Evolutionary conservation across 2,888 invertebrate species (phyloP), one percentile per base, ranked within the genome.

Genomic region (Drosophila lacicola): DNA sequence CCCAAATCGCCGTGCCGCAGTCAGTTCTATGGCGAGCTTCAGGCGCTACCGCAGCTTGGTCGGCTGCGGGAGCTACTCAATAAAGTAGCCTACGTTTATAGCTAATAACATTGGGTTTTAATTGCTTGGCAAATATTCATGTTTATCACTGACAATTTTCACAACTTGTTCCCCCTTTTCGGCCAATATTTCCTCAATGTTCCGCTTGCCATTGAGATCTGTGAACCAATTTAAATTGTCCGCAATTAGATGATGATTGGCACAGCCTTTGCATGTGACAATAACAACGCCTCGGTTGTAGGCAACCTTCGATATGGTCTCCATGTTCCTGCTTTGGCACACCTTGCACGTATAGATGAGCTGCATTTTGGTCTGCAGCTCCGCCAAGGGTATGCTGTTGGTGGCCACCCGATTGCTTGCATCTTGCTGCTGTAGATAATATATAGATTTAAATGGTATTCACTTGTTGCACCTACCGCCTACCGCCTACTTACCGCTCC

Each of bases 171-270:
- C 98, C 1, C 98, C 98, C 90, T 97, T 98, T 63, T 95, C 95
- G 17, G 95, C 95, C 91, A 99, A 93, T 37, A 98, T 96, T 74
- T 97, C 96, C 93, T 99, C 98, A 81, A 99, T 97, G 90, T 99
- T 99, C 73, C 94, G 94, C 87, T 95, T 95, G 0, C 95, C 95
- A 85, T 95, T 93, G 89, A 96, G 93, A 90, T 97, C 96, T 0
- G 95, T 93, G 91, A 99, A 99, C 99, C 99, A 99, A 74, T 96
- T 96, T 1, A 99, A 93, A 92, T 99, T 98, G 91, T 99, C 99
- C 0, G 99, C 99, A 77, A 99, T 98, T 25, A 99, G 93, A 93
- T 99, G 99, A 91, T 97, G 95, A 90, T 97, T 98, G 47, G 94
- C 93, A 90, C 99, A 99, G 0, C 96, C 96, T 57, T 95, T 95